Base-by-base conservation (phyloP, 1,140 invertebrate species). In the Sarcophaga bullata region DNA sequence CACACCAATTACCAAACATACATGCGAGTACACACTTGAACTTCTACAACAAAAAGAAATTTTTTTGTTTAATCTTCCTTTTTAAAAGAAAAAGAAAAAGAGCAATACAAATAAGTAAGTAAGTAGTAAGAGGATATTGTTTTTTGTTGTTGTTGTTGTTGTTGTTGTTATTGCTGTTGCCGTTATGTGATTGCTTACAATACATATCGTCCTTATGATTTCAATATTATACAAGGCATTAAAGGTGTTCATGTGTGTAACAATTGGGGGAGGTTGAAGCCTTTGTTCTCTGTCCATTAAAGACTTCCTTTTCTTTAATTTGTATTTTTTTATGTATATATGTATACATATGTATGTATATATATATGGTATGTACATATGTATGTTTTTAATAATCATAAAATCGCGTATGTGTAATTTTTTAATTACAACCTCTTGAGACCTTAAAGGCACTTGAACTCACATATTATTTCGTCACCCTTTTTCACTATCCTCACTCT, bases 191-290 rank as follows among this genome's bases (percentile, higher is more conserved):
- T n/a, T 58, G 54, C 7, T n/a, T 7, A n/a, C 54, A n/a, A 7
- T 13, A 6, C 3, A 58, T n/a, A 58, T 58, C n/a, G n/a, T n/a
- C 1, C 54, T 58, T 6, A 58, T 62, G 4, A 62, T 62, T 37
- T 37, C n/a, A 3, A 19, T 68, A 68, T 68, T 25, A 68, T 2
- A 37, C 1, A 37, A 4, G 25, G 25, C 1, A 37, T 4, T 37
- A 37, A 37, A 25, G 62, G 62, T 68, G 62, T 68, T 68, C 62
- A 68, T 68, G 62, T 68, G 62, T 68, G 62, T 68, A 68, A 68
- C 17, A 37, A 37, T 37, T 37, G 17, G 50, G 17, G 62, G 17
- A 19, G 17, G 17, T 9, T 68, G n/a, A 19, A 15, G 62, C 2
- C 6, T 68, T 68, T 68, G 17, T 8, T 68, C n/a, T 62, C 58